Percentiles rank a stretch among this genome's conserved stretches.
Conservation (phyloP, 2,797 vertebrate genomes). For the Etheostoma nigrum region DNA sequence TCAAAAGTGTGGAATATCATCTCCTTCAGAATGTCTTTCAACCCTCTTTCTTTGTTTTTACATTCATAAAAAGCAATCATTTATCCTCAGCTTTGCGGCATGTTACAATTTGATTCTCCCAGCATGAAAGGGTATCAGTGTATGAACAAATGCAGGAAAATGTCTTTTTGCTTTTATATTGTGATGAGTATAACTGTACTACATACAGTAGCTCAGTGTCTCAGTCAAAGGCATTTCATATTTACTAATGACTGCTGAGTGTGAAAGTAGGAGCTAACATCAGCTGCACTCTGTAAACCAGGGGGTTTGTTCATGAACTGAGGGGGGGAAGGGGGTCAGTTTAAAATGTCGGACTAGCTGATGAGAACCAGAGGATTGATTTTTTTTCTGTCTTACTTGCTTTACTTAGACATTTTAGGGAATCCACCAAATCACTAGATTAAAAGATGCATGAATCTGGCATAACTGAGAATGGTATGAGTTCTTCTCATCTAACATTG, state of each 20-base stretch:
- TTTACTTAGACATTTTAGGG: not conserved
- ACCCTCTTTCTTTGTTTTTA: conserved; percentile 7
- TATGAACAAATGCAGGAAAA: conserved; percentile 61
- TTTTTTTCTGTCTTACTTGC: not conserved
- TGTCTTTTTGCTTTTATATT: conserved; percentile 48
- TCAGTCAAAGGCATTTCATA: conserved; percentile 48
- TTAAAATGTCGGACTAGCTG: conserved; percentile 11
- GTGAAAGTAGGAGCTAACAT: conserved; percentile 51
- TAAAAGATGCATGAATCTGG: not conserved
- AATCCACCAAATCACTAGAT: not conserved
- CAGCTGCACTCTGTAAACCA: conserved; percentile 20
- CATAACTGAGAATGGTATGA: not conserved
- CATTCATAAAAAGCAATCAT: conserved; percentile 37
- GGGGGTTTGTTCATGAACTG: not conserved
- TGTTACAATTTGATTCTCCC: conserved; percentile 49
- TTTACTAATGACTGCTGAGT: conserved; percentile 65
- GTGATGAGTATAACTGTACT: conserved; percentile 41
- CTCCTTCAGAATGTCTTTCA: conserved; percentile 26
- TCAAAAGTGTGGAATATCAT: conserved; percentile 55
- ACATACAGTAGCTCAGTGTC: conserved; percentile 24
- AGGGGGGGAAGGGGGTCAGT: not conserved
- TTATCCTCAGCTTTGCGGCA: conserved; percentile 52
- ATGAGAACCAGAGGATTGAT: conserved; percentile 11
- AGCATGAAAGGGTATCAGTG: conserved; percentile 59
- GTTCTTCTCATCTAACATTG: not conserved